phyloP scores from a whole-genome alignment of 2,888 invertebrate species.

The Meloe dianella region DNA sequence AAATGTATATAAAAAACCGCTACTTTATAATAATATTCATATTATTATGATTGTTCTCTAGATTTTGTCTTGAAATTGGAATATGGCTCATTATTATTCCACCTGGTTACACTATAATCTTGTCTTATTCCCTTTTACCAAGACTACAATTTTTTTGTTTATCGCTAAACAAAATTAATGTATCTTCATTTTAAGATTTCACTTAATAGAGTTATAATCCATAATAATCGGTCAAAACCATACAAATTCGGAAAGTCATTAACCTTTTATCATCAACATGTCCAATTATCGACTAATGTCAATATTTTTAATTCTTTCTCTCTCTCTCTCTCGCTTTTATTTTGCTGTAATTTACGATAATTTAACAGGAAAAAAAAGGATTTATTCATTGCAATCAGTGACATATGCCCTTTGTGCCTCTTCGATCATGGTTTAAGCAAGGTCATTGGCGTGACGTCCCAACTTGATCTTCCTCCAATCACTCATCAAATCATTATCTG shows the following conservation, averaged over 20 bases:
- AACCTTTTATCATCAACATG: slow-evolving; percentile 31
- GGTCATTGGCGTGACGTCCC: slow-evolving; percentile 49
- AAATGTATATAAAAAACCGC: slow-evolving; percentile 7
- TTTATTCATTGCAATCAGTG: slow-evolving; percentile 27
- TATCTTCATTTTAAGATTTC: neutral
- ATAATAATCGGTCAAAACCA: slow-evolving; percentile 18
- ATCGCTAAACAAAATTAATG: neutral
- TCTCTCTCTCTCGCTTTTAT: neutral
- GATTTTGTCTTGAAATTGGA: slow-evolving; percentile 4
- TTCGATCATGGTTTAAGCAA: slow-evolving; percentile 46
- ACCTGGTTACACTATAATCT: neutral
- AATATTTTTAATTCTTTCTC: neutral
- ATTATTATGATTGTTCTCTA: slow-evolving; percentile 3
- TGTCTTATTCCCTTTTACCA: neutral
- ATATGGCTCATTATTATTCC: slow-evolving; percentile 1
- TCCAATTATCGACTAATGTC: slow-evolving; percentile 23
- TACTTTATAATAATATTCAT: slow-evolving; percentile 5
- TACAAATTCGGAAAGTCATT: slow-evolving; percentile 26
- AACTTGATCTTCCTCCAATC: slow-evolving; percentile 40
- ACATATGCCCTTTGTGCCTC: slow-evolving; percentile 37
- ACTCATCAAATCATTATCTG: slow-evolving; percentile 49
- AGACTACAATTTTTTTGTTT: neutral
- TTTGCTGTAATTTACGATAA: slow-evolving; percentile 2
- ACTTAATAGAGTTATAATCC: slow-evolving; percentile 1
- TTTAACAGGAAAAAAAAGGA: neutral